phyloP scores from a whole-genome alignment of 2,113 vertebrate species.

The Otocyon megalotis region DNA sequence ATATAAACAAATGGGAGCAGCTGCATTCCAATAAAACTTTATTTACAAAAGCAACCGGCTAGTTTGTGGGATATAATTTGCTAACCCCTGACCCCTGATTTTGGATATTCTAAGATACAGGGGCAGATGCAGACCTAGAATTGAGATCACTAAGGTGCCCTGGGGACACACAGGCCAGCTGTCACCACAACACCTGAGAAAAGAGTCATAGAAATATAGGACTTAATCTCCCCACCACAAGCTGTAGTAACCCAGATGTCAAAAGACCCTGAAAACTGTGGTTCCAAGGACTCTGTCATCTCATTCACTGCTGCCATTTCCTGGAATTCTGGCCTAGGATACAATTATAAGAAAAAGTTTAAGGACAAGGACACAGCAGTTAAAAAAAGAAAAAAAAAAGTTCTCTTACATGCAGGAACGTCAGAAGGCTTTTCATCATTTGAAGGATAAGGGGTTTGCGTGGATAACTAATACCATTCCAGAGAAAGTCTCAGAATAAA shows the following conservation, averaged over 20 bases:
- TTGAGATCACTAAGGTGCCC: neutral
- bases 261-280: neutral
- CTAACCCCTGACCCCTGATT: neutral
- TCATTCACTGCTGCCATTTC: conserved; percentile 4
- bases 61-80: neutral
- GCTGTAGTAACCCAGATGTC: neutral
- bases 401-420: neutral
- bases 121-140: neutral
- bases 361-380: neutral
- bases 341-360: neutral
- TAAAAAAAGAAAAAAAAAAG: neutral
- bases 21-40: conserved; percentile 32
- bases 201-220: neutral
- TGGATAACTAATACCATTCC: conserved; percentile 29
- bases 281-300: neutral
- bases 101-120: conserved; percentile 18
- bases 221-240: neutral
- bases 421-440: conserved; percentile 34
- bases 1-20: neutral
- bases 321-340: conserved; percentile 1
- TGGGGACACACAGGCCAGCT: neutral
- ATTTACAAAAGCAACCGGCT: conserved; percentile 50
- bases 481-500: neutral
- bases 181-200: neutral
- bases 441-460: neutral